phyloP scores from a whole-genome alignment of 2,113 vertebrate genomes.

The Thryonomys swinderianus region DNA sequence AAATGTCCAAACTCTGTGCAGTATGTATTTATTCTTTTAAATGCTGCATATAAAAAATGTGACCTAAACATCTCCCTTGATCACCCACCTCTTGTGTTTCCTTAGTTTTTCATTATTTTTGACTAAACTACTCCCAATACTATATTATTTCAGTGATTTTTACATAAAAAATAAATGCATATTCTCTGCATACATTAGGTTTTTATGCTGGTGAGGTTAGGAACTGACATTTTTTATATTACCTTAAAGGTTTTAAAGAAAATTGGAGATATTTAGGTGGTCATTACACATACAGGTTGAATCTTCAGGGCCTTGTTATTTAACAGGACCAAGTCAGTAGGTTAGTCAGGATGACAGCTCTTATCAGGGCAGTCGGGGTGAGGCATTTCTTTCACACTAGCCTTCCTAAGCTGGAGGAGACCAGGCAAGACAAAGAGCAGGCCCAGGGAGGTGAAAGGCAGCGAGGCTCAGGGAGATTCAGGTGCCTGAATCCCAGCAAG shows the following conservation, averaged over 20 bases:
- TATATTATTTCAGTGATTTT: not conserved
- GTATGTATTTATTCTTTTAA: not conserved
- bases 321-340: not conserved
- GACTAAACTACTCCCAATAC: no score
- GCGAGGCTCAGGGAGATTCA: not conserved
- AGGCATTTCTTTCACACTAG: not conserved
- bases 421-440: not conserved
- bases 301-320: no score
- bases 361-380: not conserved
- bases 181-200: no score
- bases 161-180: fast-evolving
- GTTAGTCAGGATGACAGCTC: fast-evolving
- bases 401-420: not conserved
- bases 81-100: no score
- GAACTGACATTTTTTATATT: not conserved
- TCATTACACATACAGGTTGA: no score
- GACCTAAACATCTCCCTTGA: not conserved
- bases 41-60: no score
- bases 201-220: not conserved
- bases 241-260: not conserved
- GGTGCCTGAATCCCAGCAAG: not conserved
- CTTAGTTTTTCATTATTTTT: not conserved
- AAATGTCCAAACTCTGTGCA: not conserved
- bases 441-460: no score
- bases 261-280: not conserved